Conservation (phyloP, 92 coral and sea anemone species). For the Metridium senile region DNA sequence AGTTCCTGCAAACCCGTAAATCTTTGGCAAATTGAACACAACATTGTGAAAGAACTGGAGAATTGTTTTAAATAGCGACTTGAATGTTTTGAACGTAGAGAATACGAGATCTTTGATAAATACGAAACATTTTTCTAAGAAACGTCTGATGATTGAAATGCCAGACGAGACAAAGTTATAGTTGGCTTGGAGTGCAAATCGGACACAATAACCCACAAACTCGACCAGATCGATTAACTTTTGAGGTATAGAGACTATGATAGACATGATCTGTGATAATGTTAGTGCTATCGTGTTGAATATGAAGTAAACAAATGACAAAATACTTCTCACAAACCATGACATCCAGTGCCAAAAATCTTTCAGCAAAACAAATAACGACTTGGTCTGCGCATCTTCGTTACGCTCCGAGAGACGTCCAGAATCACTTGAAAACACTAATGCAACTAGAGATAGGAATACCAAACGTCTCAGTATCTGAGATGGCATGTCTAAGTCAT, state of each 20-base stretch:
- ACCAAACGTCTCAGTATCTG: background rate
- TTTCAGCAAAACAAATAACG: constrained; percentile 37
- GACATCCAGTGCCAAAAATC: constrained; percentile 50
- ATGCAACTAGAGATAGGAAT: background rate
- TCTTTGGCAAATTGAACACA: constrained; percentile 43
- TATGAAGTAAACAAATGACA: constrained; percentile 48
- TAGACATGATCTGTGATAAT: constrained; percentile 44
- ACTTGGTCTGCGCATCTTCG: background rate
- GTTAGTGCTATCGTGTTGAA: constrained; percentile 64
- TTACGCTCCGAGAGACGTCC: background rate
- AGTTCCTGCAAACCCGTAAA: constrained; percentile 43
- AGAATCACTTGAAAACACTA: constrained; percentile 10
- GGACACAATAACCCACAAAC: constrained; percentile 72
- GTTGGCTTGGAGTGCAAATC: constrained; percentile 75
- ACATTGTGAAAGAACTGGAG: constrained; percentile 40
- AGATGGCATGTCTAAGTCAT: constrained; percentile 5
- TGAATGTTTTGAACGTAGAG: constrained; percentile 30
- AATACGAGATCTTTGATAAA: constrained; percentile 25
- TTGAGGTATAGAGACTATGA: constrained; percentile 52
- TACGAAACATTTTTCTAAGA: constrained; percentile 28
- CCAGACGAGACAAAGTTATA: constrained; percentile 75
- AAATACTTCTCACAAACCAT: constrained; percentile 51
- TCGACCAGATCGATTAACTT: constrained; percentile 76
- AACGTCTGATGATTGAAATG: constrained; percentile 30
- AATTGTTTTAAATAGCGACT: constrained; percentile 40